Evolutionary conservation across 2,888 invertebrate species (phyloP).

Genomic region (Leucophenga montana): DNA sequence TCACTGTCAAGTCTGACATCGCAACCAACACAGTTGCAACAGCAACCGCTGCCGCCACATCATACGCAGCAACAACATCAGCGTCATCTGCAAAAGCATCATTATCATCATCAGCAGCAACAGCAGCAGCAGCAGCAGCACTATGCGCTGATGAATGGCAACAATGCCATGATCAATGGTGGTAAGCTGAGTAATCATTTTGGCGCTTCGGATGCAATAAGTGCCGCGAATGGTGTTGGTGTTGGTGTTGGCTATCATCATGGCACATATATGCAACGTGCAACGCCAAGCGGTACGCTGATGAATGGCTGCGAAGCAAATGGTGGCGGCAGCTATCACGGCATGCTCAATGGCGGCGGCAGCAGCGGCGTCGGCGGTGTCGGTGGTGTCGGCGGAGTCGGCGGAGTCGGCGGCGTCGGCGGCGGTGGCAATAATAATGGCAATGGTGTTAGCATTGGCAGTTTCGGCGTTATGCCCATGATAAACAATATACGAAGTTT

Average conservation of each 20-base stretch:
- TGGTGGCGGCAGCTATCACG: slow-evolving; percentile 25
- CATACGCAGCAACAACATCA: slow-evolving; percentile 60
- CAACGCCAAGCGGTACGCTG: slow-evolving; percentile 30
- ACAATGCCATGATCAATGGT: slow-evolving; percentile 42
- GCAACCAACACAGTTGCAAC: slow-evolving; percentile 64
- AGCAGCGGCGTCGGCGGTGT: slow-evolving; percentile 21
- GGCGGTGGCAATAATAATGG: slow-evolving; percentile 10
- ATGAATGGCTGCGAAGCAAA: slow-evolving; percentile 39
- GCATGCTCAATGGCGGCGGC: slow-evolving; percentile 25
- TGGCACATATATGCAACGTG: slow-evolving; percentile 34
- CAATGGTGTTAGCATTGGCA: slow-evolving; percentile 18
- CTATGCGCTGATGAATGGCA: slow-evolving; percentile 45
- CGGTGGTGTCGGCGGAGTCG: slow-evolving; percentile 17
- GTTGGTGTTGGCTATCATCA: slow-evolving; percentile 25
- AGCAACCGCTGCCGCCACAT: slow-evolving; percentile 52
- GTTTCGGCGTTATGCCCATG: slow-evolving; percentile 24
- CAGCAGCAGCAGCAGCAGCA: slow-evolving; percentile 43
- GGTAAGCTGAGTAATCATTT: slow-evolving; percentile 18
- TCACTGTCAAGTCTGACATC: slow-evolving; percentile 70
- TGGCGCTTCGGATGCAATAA: slow-evolving; percentile 30
- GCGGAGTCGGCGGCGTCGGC: slow-evolving; percentile 21
- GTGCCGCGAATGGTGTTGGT: slow-evolving; percentile 32
- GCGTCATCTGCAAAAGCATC: slow-evolving; percentile 53
- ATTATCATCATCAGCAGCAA: slow-evolving; percentile 41
- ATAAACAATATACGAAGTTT: slow-evolving; percentile 58